Evolutionary conservation across 1,140 invertebrate genomes (phyloP).

Genomic region (Drosophila bocki): DNA sequence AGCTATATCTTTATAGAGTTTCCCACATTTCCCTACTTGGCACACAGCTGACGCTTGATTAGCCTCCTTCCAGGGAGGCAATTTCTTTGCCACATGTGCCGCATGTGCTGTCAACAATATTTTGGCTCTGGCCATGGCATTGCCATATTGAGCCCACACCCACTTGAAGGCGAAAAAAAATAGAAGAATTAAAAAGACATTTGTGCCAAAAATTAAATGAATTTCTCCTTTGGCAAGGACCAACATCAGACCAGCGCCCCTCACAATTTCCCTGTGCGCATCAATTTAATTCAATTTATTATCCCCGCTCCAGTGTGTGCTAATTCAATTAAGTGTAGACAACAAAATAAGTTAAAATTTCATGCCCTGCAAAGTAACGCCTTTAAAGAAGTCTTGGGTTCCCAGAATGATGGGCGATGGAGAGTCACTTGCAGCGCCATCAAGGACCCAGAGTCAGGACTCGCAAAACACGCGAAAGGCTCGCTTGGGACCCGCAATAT

Average conservation of each 20-base stretch:
- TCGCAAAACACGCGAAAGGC: conserved; percentile 37
- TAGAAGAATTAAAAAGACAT: conserved; percentile 75
- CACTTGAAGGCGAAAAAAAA: conserved; percentile 12
- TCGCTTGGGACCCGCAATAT: conserved; percentile 65
- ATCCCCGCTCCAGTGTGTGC: conserved; percentile 25
- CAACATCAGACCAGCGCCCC: conserved; percentile 5
- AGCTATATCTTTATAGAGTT: background rate
- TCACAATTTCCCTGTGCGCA: conserved; percentile 53
- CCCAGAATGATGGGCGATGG: conserved; percentile 18
- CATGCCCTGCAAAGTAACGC: conserved; percentile 31
- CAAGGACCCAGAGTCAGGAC: conserved; percentile 23
- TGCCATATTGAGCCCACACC: conserved; percentile 20
- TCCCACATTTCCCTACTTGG: conserved; percentile 20
- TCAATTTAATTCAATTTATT: conserved; percentile 82
- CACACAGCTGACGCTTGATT: conserved; percentile 72
- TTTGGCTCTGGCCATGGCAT: conserved; percentile 36
- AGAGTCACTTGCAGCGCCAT: conserved; percentile 23
- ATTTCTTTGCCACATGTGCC: conserved; percentile 36
- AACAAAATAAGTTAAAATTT: conserved; percentile 75
- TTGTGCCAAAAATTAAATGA: conserved; percentile 78
- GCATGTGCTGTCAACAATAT: conserved; percentile 69
- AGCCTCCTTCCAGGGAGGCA: conserved; percentile 26
- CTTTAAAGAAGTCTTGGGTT: conserved; percentile 55
- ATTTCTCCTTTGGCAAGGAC: conserved; percentile 56
- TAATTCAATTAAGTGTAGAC: conserved; percentile 79